Conservation (phyloP, 2,888 invertebrate species). For the Drosophila meridionalis region DNA sequence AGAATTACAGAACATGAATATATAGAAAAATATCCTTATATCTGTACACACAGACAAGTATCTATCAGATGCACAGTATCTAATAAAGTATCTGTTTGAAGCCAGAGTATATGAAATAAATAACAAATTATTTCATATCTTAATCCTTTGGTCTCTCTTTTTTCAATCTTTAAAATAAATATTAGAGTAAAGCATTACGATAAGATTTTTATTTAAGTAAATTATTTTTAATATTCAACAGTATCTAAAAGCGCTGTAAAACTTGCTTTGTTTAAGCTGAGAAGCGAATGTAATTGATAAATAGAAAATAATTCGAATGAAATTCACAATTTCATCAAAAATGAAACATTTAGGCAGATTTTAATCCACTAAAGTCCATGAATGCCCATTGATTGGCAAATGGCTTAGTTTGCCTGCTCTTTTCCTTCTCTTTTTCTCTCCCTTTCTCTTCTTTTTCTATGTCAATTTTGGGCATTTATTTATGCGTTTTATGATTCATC, state of each 20-base stretch:
- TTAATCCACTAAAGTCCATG: neutral
- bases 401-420: neutral
- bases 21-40: neutral
- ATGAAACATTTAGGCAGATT: neutral
- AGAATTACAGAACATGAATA: neutral
- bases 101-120: neutral
- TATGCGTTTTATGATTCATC: slow-evolving; percentile 22
- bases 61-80: neutral
- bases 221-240: neutral
- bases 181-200: neutral
- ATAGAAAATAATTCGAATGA: neutral
- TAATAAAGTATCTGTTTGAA: too few relatives aligned
- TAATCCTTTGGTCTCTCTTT: neutral
- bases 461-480: slow-evolving; percentile 18
- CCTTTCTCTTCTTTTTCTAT: neutral
- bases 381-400: slow-evolving; percentile 2
- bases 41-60: too few relatives aligned
- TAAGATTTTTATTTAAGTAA: neutral
- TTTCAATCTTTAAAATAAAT: neutral
- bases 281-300: neutral
- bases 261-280: neutral
- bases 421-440: neutral
- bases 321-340: neutral
- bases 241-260: neutral
- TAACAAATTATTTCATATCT: neutral